Percentiles rank a stretch among this genome's conserved stretches.
phyloP scores from a whole-genome alignment of 2,888 invertebrate genomes.

The Aspidiotus rigidus region DNA sequence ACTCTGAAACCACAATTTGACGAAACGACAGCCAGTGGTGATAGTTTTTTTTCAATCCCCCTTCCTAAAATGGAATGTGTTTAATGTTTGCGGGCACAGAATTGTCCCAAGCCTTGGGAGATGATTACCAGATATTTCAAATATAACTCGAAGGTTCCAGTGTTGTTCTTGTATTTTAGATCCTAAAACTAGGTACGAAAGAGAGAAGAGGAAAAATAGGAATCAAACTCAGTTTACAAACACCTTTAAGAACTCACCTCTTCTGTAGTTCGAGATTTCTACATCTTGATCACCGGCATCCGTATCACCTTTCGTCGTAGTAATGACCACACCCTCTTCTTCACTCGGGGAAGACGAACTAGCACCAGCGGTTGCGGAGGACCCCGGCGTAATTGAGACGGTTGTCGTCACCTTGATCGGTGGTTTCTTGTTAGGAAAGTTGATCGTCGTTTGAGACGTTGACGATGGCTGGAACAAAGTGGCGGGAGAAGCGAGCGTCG shows the following conservation, averaged over 20 bases:
- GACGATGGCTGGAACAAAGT: constrained; percentile 36
- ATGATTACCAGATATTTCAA: too few species aligned
- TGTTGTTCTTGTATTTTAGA: too few species aligned
- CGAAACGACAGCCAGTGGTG: too few species aligned
- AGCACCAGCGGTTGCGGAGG: constrained; percentile 29
- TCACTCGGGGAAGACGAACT: background rate
- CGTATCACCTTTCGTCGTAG: constrained; percentile 16
- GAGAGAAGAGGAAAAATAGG: too few species aligned
- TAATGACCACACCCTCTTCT: constrained; percentile 6
- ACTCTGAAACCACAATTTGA: too few species aligned
- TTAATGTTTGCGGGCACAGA: too few species aligned
- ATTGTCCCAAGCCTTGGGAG: too few species aligned
- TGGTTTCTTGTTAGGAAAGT: constrained; percentile 31
- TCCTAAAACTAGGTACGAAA: too few species aligned
- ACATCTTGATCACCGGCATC: constrained; percentile 2
- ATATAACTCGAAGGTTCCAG: too few species aligned
- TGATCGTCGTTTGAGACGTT: constrained; percentile 24
- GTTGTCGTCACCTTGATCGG: constrained; percentile 34
- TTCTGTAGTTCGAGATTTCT: background rate
- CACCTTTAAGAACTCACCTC: constrained; percentile 3
- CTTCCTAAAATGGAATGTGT: too few species aligned
- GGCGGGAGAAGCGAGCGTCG: constrained; percentile 35
- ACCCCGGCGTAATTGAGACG: constrained; percentile 33
- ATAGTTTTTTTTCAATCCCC: too few species aligned
- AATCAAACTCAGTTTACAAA: too few species aligned